Base-by-base conservation (phyloP, 2,797 vertebrate species). In the Acanthurus lineatus region DNA sequence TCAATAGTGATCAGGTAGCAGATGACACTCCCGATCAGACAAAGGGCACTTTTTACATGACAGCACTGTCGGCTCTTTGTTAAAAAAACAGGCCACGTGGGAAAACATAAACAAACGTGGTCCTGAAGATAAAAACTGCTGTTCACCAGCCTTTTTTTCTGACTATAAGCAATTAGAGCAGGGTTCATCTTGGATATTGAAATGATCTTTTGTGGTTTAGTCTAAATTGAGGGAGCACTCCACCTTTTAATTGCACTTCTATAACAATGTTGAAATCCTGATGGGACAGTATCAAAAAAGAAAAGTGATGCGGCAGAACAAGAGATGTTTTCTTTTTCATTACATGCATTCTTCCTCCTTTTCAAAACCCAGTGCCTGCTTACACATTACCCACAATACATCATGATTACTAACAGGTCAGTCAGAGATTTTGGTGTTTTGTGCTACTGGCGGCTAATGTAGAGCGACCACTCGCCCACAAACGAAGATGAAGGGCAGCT, bases 1-100 rank as follows among this genome's bases (percentile, higher is more conserved):
- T 94, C 95, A 94, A 91, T 93, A 89, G 78, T 89, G 88, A 89
- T 85, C 83, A 88, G 83, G 85, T 64, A 81, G 79, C 91, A 93
- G 88, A 91, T 89, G 90, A 92, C 90, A 79, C 83, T 83, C 73
- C 77, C 64, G 1, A 19, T 76, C 17, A 54, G 58, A 91, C 90
- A 91, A 92, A 90, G 58, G 71, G 59, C 62, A 77, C 79, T 74
- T 82, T 93, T 85, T 83, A 73, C 82, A 88, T 84, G 69, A 88
- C 75, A 73, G 77, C 66, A 16, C 70, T 65, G 49, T 64, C 53
- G 69, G 64, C 16, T 22, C 70, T 58, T 54, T 79, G 52, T 63
- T 9, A 63, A 47, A 25, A 64, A 78, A 78, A 32, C 2, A 32
- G 20, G 20, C 71, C 76, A 60, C 58, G 66, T 22, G 38, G 9